Evolutionary conservation across 2,797 vertebrate genomes (phyloP), one percentile per base, ranked within the genome.

Genomic region (Mormyrus hasselquistii): DNA sequence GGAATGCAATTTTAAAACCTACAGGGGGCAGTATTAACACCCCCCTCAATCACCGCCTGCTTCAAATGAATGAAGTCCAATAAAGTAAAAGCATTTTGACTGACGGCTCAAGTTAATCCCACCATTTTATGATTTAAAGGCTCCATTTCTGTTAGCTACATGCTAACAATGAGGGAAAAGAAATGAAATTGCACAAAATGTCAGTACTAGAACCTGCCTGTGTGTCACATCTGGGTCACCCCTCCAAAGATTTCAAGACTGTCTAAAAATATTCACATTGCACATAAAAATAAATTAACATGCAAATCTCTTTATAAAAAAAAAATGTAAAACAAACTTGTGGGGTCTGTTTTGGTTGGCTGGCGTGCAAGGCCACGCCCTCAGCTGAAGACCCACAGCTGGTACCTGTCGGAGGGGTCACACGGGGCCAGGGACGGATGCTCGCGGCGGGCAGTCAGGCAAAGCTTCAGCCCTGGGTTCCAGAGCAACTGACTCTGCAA

Each of bases 331-430:
- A 29, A 55, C 12, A 86, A 47, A 52, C 52, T 55, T 83, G 49
- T 73, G 12, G n/a, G 79, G 16, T 49, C 41, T 10, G 19, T 87
- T 41, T 52, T 52, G 29, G 57, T 25, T 44, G 7, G 2, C 65
- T 12, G 41, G 29, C 16, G 0, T 52, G 49, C 57, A 38, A n/a
- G 6, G 62, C 5, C 22, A 47, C 3, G n/a, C n/a, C 59, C 47
- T 97, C 95, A 97, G 93, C 94, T 91, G 92, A 99, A 99, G 89
- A 95, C 92, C 98, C 98, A 99, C 92, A 96, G 97, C 94, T 99
- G 99, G 94, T 96, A 97, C 92, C 91, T 92, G 94, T 99, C 98
- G 14, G 94, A 94, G 86, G 97, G 95, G 92, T 97, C 96, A 93
- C 99, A 99, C 86, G 94, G 76, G 79, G 93, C 94, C 92, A 99